Evolutionary conservation across 1,140 invertebrate genomes (phyloP), one percentile per base, ranked within the genome.

Genomic region (Frieseomelitta varia): DNA sequence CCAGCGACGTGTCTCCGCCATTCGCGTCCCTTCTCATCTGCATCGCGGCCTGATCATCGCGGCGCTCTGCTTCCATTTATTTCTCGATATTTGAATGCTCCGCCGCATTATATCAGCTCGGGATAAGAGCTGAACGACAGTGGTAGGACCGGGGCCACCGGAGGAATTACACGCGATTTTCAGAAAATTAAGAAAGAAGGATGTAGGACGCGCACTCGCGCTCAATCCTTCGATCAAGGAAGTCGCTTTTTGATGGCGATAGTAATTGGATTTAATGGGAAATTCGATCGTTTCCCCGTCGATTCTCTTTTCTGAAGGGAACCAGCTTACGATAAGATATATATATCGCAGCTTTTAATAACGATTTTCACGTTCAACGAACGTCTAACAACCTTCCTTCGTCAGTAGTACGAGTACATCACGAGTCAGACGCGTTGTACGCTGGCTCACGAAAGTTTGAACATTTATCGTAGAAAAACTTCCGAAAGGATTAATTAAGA

Each of bases 61-160:
- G 65, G 53, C 63, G 39, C 30, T 74, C 78, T 15, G 69, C 79
- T 71, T 85, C 83, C 85, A 90, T 90, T 90, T 90, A 89, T 90
- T 87, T 87, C 63, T 84, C 86, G 76, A 75, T 74, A 79, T 85
- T 87, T 39, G 72, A 85, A 76, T 47, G 79, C 6, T 47, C 55
- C 39, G 58, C 71, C 55, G 63, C 53, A 56, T 65, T 53, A 47
- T 56, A 47, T 58, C 73, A 24, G 21, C 2, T 19, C 15, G 34
- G 19, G 55, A 17, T 55, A 76, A 75, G 34, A 71, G 71, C 27
- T 0, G 47, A 30, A 12, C 19, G 73, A 55, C 55, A 11, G 27
- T 12, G 14, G 51, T n/a, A 47, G 39, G 39, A 10, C 39, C 10
- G 53, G 19, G 3, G 8, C 39, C 39, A 47, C 47, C 11, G 12